A percentile compares a stretch with the other conserved stretches of the same genome.
Evolutionary conservation across 1,140 invertebrate species (phyloP).

Genomic region (Pentalonia nigronervosa): DNA sequence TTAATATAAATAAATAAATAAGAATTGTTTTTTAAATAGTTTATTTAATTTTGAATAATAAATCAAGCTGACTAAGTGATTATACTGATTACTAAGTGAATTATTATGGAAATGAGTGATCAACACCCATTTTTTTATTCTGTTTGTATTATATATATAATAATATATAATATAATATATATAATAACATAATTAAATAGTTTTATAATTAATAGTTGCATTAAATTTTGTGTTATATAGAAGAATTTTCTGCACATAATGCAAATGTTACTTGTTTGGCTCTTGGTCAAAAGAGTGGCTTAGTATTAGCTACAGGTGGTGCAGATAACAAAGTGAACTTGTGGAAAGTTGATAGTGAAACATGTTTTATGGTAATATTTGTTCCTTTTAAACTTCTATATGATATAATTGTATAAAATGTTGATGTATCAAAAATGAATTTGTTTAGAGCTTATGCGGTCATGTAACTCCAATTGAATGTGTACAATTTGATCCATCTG

Average conservation of each 20-base stretch:
- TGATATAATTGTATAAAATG: background rate
- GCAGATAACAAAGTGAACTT: constrained; percentile 97
- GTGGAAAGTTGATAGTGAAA: constrained; percentile 94
- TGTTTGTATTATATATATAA: background rate
- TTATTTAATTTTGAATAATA: background rate
- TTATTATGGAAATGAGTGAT: background rate
- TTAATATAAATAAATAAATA: no score
- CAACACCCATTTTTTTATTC: background rate
- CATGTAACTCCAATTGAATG: constrained; percentile 93
- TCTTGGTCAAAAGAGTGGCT: constrained; percentile 87
- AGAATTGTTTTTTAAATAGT: background rate
- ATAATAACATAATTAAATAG: background rate
- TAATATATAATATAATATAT: no score
- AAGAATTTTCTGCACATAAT: constrained; percentile 89
- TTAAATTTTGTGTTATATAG: constrained; percentile 68
- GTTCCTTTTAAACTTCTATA: background rate
- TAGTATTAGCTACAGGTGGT: constrained; percentile 94
- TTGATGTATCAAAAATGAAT: constrained; percentile 6
- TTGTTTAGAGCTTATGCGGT: constrained; percentile 83
- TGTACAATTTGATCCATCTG: constrained; percentile 91
- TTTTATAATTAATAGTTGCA: background rate
- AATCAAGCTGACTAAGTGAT: background rate
- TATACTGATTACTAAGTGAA: background rate
- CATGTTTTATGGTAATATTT: constrained; percentile 87
- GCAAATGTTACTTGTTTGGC: constrained; percentile 90